phyloP scores from a whole-genome alignment of 2,113 vertebrate genomes.

The Thalassoma bifasciatum region DNA sequence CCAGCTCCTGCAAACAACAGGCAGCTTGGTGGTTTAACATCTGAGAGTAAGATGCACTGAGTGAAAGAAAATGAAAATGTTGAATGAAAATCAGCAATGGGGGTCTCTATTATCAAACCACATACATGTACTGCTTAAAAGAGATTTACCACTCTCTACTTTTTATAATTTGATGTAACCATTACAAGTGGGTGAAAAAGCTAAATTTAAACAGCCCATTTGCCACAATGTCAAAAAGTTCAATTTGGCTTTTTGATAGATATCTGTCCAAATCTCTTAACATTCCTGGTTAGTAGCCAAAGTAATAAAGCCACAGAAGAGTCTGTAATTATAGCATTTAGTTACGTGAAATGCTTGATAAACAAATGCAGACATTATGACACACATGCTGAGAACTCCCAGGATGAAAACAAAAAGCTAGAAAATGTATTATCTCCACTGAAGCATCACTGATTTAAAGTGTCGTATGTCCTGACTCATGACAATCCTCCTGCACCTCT shows the following conservation, averaged over 20 bases:
- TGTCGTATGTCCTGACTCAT: neutral
- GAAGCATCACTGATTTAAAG: neutral
- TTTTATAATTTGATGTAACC: conserved; percentile 21
- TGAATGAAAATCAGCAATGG: neutral
- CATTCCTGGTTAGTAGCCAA: conserved; percentile 1
- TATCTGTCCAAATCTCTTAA: no score
- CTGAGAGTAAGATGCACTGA: neutral
- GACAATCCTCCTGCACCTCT: neutral
- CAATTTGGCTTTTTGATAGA: no score
- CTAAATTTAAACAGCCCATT: neutral
- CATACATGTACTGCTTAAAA: no score
- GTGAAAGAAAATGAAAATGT: neutral
- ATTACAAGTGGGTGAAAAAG: neutral
- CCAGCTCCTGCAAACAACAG: conserved; percentile 84
- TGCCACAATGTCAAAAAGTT: no score
- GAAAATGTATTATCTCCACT: neutral
- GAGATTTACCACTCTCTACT: conserved; percentile 3
- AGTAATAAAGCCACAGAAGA: neutral
- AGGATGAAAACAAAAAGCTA: neutral
- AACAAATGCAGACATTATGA: neutral
- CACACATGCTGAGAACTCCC: neutral
- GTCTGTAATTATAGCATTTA: neutral
- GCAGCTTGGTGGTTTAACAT: conserved; percentile 20
- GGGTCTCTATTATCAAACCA: no score
- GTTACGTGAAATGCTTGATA: neutral